phyloP scores from a whole-genome alignment of 2,797 vertebrate species.

The Oreonectes daqikongensis region DNA sequence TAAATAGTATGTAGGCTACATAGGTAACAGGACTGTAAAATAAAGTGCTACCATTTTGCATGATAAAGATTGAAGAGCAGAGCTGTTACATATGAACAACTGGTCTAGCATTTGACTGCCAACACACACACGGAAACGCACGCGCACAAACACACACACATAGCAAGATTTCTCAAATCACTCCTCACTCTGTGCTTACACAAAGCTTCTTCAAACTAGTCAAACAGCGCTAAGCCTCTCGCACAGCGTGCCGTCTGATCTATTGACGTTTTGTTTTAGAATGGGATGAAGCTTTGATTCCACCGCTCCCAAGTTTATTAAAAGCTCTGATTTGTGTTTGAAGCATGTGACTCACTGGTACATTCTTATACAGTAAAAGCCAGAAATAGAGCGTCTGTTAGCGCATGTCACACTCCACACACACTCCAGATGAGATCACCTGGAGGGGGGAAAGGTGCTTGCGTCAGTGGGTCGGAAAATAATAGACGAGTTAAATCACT shows the following conservation, averaged over 20 bases:
- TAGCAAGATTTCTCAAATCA: slow-evolving; percentile 2
- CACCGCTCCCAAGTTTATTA: slow-evolving; percentile 34
- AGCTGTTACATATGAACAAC: slow-evolving; percentile 19
- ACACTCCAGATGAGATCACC: slow-evolving; percentile 57
- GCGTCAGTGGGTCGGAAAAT: slow-evolving; percentile 73
- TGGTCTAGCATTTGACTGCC: slow-evolving; percentile 16
- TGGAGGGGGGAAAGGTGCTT: slow-evolving; percentile 59
- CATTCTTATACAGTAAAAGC: slow-evolving; percentile 45
- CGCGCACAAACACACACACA: not conserved
- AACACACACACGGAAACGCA: slow-evolving; percentile 8
- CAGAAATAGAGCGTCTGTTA: slow-evolving; percentile 51
- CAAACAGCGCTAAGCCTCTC: slow-evolving; percentile 32
- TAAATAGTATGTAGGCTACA: no score
- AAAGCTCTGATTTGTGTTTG: slow-evolving; percentile 42
- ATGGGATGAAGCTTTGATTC: slow-evolving; percentile 36
- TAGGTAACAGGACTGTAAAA: no score
- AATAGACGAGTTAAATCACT: slow-evolving; percentile 74
- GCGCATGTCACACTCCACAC: slow-evolving; percentile 48
- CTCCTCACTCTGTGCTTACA: slow-evolving; percentile 23
- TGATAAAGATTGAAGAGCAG: slow-evolving; percentile 6
- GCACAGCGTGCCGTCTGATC: slow-evolving; percentile 24
- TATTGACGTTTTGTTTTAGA: slow-evolving; percentile 36
- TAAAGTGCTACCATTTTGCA: no score
- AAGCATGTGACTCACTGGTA: slow-evolving; percentile 31
- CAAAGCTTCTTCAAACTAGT: slow-evolving; percentile 37